Base-by-base conservation (phyloP, 2,113 vertebrate species). In the Porphyrio hochstetteri region DNA sequence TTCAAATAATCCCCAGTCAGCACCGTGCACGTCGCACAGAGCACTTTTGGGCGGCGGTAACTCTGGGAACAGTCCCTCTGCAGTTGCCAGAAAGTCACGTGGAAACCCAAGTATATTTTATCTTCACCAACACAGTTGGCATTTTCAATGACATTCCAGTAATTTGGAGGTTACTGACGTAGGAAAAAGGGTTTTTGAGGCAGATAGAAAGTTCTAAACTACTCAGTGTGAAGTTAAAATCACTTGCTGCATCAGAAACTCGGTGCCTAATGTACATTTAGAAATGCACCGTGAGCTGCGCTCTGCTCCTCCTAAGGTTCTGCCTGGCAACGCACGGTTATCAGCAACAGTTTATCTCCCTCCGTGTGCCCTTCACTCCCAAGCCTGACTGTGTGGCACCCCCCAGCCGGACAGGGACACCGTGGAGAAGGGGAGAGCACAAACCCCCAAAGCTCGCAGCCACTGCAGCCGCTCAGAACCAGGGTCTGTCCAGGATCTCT, bases 311-410 rank as follows among this genome's bases (percentile, higher is more conserved):
- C 93, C 85, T 67, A 7, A 53, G 85, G 63, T 67, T 81, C 88
- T 59, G 79, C 81, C 80, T 57, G 8, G 2, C 42, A 10, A 60
- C 13, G 4, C 1, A 12, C 0, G 7, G n/a, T 10, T 1, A 0
- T 25, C 64, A 31, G 63, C 57, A 17, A 13, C 9, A 17, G 31
- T 28, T 72, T 67, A 2, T 36, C 29, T 71, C 69, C 63, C 52
- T 82, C 24, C 8, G 0, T 1, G 8, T n/a, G 29, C 55, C 63
- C 48, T 94, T 25, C 0, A 4, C 8, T 77, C 89, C 92, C 46
- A 70, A 28, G 13, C 25, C 16, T 8, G n/a, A 61, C 29, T 3
- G 20, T 0, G 4, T 4, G 7, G 61, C 20, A 4, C 9, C 36
- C 31, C 13, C 56, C 0, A 3, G n/a, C 6, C 0, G 42, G 46